Evolutionary conservation across 2,888 invertebrate species (phyloP).

Genomic region (Leuctra nigra): DNA sequence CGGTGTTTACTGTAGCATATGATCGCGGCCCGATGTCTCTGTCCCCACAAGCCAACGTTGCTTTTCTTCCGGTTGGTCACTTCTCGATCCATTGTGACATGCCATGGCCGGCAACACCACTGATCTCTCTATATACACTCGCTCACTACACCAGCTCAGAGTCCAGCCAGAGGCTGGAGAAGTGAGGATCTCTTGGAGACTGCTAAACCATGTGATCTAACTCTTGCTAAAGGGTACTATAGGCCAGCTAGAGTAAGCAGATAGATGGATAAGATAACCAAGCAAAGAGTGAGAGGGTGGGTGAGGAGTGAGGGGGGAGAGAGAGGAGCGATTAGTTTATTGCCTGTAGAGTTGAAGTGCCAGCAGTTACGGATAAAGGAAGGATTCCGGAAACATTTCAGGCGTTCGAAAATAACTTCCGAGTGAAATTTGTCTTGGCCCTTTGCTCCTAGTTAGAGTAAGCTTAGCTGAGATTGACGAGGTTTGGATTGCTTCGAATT

Average conservation of each 20-base stretch:
- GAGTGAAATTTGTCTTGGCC: slow-evolving; percentile 16
- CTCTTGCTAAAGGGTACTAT: too few relatives aligned
- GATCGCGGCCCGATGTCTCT: not conserved
- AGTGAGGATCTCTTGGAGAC: too few relatives aligned
- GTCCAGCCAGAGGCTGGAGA: too few relatives aligned
- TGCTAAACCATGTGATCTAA: too few relatives aligned
- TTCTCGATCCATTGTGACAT: not conserved
- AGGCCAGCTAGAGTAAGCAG: slow-evolving; percentile 1
- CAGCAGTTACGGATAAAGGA: slow-evolving; percentile 16
- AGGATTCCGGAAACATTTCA: slow-evolving; percentile 16
- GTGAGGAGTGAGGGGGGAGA: too few relatives aligned
- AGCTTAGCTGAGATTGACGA: not conserved
- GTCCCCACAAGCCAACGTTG: too few relatives aligned
- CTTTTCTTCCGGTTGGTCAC: slow-evolving; percentile 3
- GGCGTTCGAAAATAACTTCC: slow-evolving; percentile 13
- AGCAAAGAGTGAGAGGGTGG: slow-evolving; percentile 2
- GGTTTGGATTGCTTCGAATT: not conserved
- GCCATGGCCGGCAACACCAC: too few relatives aligned
- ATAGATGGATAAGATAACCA: slow-evolving; percentile 6
- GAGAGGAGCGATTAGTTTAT: slow-evolving; percentile 6
- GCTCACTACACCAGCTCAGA: too few relatives aligned
- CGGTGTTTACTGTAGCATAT: not conserved
- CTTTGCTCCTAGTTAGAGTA: slow-evolving; percentile 1
- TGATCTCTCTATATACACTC: too few relatives aligned
- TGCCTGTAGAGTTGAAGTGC: slow-evolving; percentile 5